Percentiles rank a stretch among this genome's conserved stretches.
Conservation (phyloP, 2,888 invertebrate genomes). For the Crocallis elinguaria region DNA sequence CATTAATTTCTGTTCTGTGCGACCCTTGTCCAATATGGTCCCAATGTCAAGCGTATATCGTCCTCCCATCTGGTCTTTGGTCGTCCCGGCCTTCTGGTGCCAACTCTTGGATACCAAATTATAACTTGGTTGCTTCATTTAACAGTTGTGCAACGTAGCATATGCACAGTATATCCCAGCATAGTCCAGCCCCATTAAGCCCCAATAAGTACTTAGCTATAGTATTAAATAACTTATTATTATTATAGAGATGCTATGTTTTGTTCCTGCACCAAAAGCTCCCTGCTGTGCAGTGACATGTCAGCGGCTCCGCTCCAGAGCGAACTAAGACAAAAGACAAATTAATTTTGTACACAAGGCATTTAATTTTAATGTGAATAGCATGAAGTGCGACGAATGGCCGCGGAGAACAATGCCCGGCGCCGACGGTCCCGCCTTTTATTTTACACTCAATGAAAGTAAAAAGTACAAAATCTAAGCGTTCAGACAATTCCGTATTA, state of each 20-base stretch:
- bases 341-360: slow-evolving; percentile 84
- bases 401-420: slow-evolving; percentile 81
- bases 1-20: too few species aligned
- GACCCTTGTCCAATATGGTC: too few species aligned
- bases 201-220: too few species aligned
- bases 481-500: slow-evolving; percentile 83
- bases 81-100: too few species aligned
- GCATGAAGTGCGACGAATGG: slow-evolving; percentile 85
- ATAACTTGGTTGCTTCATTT: too few species aligned
- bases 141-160: too few species aligned
- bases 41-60: too few species aligned
- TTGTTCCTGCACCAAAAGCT: slow-evolving; percentile 39
- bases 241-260: slow-evolving; percentile 14
- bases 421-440: slow-evolving; percentile 79
- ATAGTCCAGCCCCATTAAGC: too few species aligned
- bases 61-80: too few species aligned
- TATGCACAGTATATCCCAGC: too few species aligned
- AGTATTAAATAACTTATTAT: too few species aligned
- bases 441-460: slow-evolving; percentile 75
- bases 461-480: slow-evolving; percentile 81
- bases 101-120: too few species aligned
- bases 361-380: slow-evolving; percentile 85
- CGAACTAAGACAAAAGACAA: slow-evolving; percentile 83
- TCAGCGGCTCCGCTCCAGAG: slow-evolving; percentile 59
- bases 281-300: slow-evolving; percentile 77